Percentiles rank a stretch among this genome's conserved stretches.
These are phyloP conservation scores for Pseudotriccus pelzelni DNA, from an alignment of 2,797 vertebrate genomes.

Conservation along the genomic window DNA sequence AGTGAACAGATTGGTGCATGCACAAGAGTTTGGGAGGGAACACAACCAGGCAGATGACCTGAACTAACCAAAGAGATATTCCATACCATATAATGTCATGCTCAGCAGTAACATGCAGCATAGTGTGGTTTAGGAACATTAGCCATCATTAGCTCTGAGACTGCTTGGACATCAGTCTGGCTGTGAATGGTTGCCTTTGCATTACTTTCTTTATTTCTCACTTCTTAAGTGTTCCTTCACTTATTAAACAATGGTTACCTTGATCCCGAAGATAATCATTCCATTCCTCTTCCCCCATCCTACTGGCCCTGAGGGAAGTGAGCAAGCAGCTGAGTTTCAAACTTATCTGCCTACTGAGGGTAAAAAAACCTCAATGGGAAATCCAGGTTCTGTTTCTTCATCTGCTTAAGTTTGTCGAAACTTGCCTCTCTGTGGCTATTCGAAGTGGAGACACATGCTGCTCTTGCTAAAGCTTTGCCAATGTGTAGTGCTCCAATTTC, in stretches of 20 bases:
- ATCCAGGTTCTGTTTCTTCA: not conserved
- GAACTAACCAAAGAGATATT: not conserved
- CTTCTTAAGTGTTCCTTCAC: not conserved
- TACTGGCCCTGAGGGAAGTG: not conserved
- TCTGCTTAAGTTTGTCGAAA: not conserved
- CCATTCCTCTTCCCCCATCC: not conserved
- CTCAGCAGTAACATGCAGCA: not conserved
- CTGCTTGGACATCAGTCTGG: not conserved
- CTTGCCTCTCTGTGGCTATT: not conserved
- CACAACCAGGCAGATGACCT: not conserved
- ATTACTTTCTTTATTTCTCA: not conserved
- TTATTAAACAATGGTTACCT: not conserved
- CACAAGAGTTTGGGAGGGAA: not conserved
- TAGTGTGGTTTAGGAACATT: rapidly evolving
- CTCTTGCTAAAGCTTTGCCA: not conserved
- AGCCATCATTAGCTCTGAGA: not conserved
- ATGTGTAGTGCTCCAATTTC: not conserved
- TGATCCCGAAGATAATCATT: not conserved
- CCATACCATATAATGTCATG: not conserved
- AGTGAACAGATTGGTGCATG: not conserved
- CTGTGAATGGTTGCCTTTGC: not conserved
- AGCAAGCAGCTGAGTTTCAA: rapidly evolving
- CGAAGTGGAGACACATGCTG: not conserved
- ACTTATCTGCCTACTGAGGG: not conserved
- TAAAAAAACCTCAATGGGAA: not conserved